Evolutionary conservation across 2,888 invertebrate genomes (phyloP), one percentile per base, ranked within the genome.

Genomic region (Neoscelio sp.): DNA sequence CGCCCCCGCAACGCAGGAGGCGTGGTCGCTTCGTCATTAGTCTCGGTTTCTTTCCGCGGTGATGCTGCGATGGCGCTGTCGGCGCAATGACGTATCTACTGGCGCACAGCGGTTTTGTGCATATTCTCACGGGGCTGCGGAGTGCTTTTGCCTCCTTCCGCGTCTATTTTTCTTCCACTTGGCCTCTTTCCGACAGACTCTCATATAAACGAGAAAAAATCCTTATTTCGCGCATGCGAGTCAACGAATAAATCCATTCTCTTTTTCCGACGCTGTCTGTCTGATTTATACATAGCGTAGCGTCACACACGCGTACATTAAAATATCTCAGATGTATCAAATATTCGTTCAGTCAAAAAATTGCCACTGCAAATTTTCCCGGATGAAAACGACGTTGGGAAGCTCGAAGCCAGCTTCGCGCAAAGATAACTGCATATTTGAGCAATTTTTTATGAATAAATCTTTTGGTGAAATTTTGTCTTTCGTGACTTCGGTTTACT

Each of bases 1-100:
- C 89, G 89, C 88, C 88, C 87, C 83, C 84, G 78, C 84, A 80
- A 75, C 78, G 71, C 56, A 67, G 83, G 83, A 80, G 88, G 88
- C 88, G 88, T 88, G 88, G 87, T 83, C 82, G 83, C 74, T 82
- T 84, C 83, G 84, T 88, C 88, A 88, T 88, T 88, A 87, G 87
- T 88, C 88, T 87, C 86, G 79, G 78, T 80, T 82, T 84, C 85
- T 82, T 82, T 76, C 82, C 82, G 84, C 75, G 81, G 81, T 81
- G 82, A 79, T 79, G 80, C 77, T 48, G 83, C 83, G 85, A 85
- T 85, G 86, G 85, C 86, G 86, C 83, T 83, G 76, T 83, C 80
- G 82, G 82, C 81, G 84, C 81, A 71, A 84, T 86, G 85, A 86
- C 85, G 86, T 85, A 86, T 86, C 85, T 85, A 86, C 86, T 86